A percentile compares a stretch with the other conserved stretches of the same genome.
Evolutionary conservation across 1,140 invertebrate genomes (phyloP).

Genomic region (Danaus melanippus): DNA sequence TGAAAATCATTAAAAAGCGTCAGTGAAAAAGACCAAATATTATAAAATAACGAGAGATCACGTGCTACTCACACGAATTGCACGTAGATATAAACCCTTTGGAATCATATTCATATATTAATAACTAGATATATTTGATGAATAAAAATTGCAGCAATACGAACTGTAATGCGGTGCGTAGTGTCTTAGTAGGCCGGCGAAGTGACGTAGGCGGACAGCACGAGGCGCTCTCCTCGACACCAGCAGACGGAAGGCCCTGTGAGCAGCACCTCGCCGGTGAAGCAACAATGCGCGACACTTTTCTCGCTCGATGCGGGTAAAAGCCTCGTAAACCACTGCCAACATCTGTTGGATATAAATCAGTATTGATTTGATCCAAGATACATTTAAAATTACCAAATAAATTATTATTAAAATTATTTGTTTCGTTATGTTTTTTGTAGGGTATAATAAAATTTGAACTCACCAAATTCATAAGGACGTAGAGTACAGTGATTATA

Average conservation of each 20-base stretch:
- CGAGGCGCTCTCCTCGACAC: slow-evolving; percentile 81
- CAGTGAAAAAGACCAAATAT: no score
- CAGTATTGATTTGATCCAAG: no score
- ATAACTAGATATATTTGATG: no score
- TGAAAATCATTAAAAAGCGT: no score
- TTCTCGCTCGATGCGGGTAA: slow-evolving; percentile 88
- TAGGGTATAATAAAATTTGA: slow-evolving; percentile 9
- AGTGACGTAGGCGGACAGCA: slow-evolving; percentile 82
- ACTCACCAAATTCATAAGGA: slow-evolving; percentile 91
- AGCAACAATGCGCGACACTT: slow-evolving; percentile 90
- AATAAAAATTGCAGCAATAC: slow-evolving; percentile 17
- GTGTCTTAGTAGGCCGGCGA: slow-evolving; percentile 86
- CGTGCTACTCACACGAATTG: background rate
- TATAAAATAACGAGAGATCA: background rate
- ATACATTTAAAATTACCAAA: no score
- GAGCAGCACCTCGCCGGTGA: slow-evolving; percentile 87
- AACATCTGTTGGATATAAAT: slow-evolving; percentile 76
- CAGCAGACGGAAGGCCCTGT: slow-evolving; percentile 85
- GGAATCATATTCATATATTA: no score
- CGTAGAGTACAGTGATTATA: slow-evolving; percentile 87
- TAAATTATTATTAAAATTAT: no score
- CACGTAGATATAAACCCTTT: no score
- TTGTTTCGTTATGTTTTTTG: no score
- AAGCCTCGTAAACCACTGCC: slow-evolving; percentile 93
- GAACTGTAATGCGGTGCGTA: slow-evolving; percentile 83